Evolutionary conservation across 2,888 invertebrate species (phyloP).

Genomic region (Drosophila pseudotakahashii): DNA sequence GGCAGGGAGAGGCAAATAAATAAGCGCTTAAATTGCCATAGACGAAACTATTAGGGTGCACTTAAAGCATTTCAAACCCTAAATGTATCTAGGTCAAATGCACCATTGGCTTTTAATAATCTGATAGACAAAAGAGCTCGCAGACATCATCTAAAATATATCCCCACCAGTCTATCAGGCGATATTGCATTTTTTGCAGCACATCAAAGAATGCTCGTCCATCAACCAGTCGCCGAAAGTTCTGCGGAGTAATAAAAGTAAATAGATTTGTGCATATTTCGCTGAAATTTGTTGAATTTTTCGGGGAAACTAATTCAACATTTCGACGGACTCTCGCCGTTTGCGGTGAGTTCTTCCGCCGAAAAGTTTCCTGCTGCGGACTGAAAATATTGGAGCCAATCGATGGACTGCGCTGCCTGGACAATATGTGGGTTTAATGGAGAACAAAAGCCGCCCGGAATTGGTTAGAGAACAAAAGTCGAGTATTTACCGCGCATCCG

Average conservation of each 20-base stretch:
- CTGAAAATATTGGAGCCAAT: slow-evolving; percentile 25
- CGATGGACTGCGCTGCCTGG: neutral
- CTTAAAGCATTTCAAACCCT: neutral
- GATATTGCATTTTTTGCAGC: slow-evolving; percentile 9
- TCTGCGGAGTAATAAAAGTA: slow-evolving; percentile 23
- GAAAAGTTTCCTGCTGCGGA: slow-evolving; percentile 25
- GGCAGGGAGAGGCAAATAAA: neutral
- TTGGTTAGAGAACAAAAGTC: slow-evolving; percentile 21
- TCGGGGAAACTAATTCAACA: slow-evolving; percentile 26
- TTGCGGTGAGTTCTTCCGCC: slow-evolving; percentile 12
- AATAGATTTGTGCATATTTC: slow-evolving; percentile 22
- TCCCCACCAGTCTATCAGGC: slow-evolving; percentile 6
- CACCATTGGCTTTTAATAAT: neutral
- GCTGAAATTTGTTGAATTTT: slow-evolving; percentile 18
- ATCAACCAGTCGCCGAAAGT: slow-evolving; percentile 15
- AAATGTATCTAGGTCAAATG: neutral
- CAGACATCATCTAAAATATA: too few species aligned
- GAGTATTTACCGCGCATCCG: slow-evolving; percentile 35
- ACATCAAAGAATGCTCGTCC: slow-evolving; percentile 19
- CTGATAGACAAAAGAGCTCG: too few species aligned
- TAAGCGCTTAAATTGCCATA: neutral
- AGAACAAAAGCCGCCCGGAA: slow-evolving; percentile 28
- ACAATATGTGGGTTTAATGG: slow-evolving; percentile 11
- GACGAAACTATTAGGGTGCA: neutral
- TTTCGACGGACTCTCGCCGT: slow-evolving; percentile 13